A percentile compares a stretch with the other conserved stretches of the same genome.
These are phyloP conservation scores for Amphiprion clarkii DNA, from an alignment of 2,797 vertebrate genomes.

Conservation along the genomic window DNA sequence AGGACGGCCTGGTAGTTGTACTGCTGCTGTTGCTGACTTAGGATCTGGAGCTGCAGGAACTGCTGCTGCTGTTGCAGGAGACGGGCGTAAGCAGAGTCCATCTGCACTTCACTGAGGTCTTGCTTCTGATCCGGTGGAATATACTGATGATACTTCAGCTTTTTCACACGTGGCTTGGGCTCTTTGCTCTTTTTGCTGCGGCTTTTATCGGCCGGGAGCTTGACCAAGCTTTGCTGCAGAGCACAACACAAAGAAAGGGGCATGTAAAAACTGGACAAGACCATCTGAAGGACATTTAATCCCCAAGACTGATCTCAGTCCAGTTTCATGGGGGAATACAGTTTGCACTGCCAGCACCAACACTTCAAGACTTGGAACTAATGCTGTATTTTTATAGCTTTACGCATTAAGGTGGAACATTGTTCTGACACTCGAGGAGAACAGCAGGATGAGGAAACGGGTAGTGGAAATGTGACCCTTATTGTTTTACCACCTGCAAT, in stretches of 20 bases:
- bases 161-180: constrained; percentile 93
- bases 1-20: constrained; percentile 93
- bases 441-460: constrained; percentile 81
- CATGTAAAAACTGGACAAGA: constrained; percentile 42
- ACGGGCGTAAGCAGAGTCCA: constrained; percentile 95
- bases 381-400: constrained; percentile 51
- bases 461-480: constrained; percentile 75
- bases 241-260: constrained; percentile 45
- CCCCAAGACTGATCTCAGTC: constrained; percentile 48
- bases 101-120: constrained; percentile 90
- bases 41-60: constrained; percentile 98
- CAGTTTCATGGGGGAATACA: constrained; percentile 55
- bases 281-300: constrained; percentile 60
- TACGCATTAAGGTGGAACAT: constrained; percentile 63
- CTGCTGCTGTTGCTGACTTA: constrained; percentile 96
- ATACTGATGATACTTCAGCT: constrained; percentile 98
- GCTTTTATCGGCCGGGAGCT: constrained; percentile 89
- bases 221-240: constrained; percentile 92
- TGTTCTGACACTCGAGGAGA: constrained; percentile 71
- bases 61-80: constrained; percentile 98
- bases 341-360: constrained; percentile 49
- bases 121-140: constrained; percentile 98
- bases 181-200: constrained; percentile 96
- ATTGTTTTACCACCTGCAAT: constrained; percentile 80
- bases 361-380: constrained; percentile 51